Base-by-base conservation (phyloP, 2,888 invertebrate genomes). In the Drosophila robusta region DNA sequence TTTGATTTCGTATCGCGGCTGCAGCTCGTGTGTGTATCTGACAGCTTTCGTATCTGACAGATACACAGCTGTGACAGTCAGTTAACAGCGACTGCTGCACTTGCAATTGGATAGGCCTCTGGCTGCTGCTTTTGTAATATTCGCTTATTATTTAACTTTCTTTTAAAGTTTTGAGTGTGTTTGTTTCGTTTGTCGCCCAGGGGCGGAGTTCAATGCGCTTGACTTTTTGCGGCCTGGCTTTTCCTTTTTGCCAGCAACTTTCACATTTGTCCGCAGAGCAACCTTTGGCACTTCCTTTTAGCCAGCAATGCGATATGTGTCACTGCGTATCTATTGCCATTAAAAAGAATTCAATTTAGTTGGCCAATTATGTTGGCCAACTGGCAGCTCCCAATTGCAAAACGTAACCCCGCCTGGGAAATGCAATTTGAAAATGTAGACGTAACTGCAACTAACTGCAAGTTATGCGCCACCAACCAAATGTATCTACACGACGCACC, bases 201-300 rank as follows among this genome's bases (percentile, higher is more conserved):
- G 70, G 70, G 70, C 68, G 65, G 62, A 69, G 85, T 87, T 85
- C 89, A 85, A 84, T 89, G 85, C 84, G 85, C 85, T 80, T 74
- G 65, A 47, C 68, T 64, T 61, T 52, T 63, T 18, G 70, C 50
- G 66, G 62, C 44, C 44, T 45, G 54, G 61, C 66, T 56, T 84
- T 69, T 78, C 64, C 66, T 64, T 70, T 64, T 46, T 32, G 12
- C 41, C 81, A 46, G 65, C 64, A 85, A 84, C 84, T 84, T 84
- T 84, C 89, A 88, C 89, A 78, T 78, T 83, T 55, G 38, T 32
- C 29, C 16, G 34, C 22, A 34, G 44, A 34, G 41, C 62, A 84
- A 84, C 87, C 89, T 83, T 88, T 87, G 71, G 61, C 89, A 66
- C 74, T 78, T 87, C 80, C 83, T 73, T 65, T 4, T 44, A 38